These are phyloP conservation scores for Clivina fossor DNA, from an alignment of 2,888 invertebrate species.

Conservation along the genomic window DNA sequence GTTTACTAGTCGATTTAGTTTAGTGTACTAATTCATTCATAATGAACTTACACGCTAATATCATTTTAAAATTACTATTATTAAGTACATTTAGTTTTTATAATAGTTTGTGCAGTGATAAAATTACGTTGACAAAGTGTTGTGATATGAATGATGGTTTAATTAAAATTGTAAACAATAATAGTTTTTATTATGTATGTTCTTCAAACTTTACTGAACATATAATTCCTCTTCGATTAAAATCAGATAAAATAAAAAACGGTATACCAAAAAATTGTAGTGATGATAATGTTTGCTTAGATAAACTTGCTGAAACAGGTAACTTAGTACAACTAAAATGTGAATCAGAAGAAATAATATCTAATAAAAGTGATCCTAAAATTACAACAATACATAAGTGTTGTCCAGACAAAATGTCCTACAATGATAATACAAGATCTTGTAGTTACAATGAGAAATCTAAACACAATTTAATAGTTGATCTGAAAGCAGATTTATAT, in stretches of 20 bases:
- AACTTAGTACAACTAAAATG: no score
- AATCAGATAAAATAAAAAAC: no score
- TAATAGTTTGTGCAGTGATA: no score
- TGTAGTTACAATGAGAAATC: background rate
- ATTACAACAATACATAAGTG: conserved; percentile 22
- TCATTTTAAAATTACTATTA: no score
- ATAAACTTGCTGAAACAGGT: no score
- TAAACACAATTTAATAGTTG: background rate
- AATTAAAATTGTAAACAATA: background rate
- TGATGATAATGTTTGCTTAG: no score
- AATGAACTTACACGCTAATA: no score
- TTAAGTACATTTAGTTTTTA: no score
- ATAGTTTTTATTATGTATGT: background rate
- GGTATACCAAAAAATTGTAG: no score
- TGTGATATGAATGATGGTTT: conserved; percentile 3
- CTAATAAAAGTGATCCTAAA: background rate
- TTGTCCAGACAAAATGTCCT: conserved; percentile 22
- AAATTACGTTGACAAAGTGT: conserved; percentile 5
- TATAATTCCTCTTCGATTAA: background rate
- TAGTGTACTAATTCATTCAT: no score
- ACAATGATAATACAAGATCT: conserved; percentile 8
- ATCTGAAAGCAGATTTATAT: conserved; percentile 5
- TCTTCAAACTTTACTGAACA: background rate
- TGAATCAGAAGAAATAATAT: no score
- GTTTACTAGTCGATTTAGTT: no score